These are phyloP conservation scores for Lepidocyrtinus sp. DNA, from an alignment of 2,888 invertebrate genomes.

Conservation along the genomic window DNA sequence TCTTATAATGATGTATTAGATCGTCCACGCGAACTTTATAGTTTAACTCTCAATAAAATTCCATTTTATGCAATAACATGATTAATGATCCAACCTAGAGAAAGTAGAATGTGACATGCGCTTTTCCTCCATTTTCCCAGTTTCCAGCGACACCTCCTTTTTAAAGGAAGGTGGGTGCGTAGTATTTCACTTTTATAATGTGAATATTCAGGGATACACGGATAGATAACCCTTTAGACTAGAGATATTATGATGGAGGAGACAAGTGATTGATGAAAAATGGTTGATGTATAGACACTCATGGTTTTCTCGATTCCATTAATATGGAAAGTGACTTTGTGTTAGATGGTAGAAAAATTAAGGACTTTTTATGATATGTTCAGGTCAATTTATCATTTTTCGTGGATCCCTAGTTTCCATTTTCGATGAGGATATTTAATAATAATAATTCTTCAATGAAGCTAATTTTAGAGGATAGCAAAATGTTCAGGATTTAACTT, in stretches of 20 bases:
- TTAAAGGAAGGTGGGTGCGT: not conserved
- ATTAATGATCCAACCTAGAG: not conserved
- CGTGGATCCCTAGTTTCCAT: too few relatives aligned
- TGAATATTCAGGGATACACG: too few relatives aligned
- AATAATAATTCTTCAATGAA: too few relatives aligned
- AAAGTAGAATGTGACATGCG: not conserved
- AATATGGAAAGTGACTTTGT: not conserved
- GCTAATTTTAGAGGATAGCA: not conserved
- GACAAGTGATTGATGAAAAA: not conserved
- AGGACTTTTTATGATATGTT: not conserved
- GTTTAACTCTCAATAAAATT: not conserved
- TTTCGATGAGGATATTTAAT: too few relatives aligned
- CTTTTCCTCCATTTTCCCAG: not conserved
- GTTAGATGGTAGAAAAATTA: not conserved
- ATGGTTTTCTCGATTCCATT: not conserved
- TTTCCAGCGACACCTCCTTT: not conserved
- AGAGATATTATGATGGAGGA: not conserved
- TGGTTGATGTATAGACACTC: not conserved
- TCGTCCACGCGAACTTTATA: too few relatives aligned
- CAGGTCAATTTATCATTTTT: not conserved
- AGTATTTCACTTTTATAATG: too few relatives aligned
- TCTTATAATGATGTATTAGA: too few relatives aligned
- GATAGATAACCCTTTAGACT: too few relatives aligned
- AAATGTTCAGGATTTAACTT: conserved; percentile 49
- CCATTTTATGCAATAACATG: not conserved